These are phyloP conservation scores for Triplophysa dalaica DNA, from an alignment of 2,113 vertebrate species.

Conservation along the genomic window DNA sequence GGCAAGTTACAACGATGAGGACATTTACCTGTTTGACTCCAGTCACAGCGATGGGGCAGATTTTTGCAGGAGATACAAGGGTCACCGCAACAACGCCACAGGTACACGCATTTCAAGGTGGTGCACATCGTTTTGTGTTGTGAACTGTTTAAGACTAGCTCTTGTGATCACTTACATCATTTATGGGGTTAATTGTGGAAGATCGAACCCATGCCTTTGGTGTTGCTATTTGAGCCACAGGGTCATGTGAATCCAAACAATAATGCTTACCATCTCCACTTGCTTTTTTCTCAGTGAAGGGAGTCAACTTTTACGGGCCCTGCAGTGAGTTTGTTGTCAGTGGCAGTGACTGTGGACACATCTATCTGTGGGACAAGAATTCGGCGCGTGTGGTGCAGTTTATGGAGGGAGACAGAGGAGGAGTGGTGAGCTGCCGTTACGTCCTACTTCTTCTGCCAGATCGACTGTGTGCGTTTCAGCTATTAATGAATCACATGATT, in stretches of 20 bases:
- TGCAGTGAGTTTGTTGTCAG: conserved; percentile 91
- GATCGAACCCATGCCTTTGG: too few species aligned
- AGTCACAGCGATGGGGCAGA: conserved; percentile 91
- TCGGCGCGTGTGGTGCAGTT: conserved; percentile 94
- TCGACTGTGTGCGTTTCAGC: not conserved
- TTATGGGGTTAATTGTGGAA: not conserved
- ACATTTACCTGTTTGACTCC: conserved; percentile 94
- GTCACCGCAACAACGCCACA: conserved; percentile 92
- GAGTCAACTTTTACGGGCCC: conserved; percentile 91
- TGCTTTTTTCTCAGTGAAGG: conserved; percentile 81
- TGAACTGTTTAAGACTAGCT: not conserved
- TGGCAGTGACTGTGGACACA: conserved; percentile 92
- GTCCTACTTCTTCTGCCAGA: not conserved
- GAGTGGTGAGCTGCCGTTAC: conserved; percentile 82
- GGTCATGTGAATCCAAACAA: too few species aligned
- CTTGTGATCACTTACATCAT: not conserved
- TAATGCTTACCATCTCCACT: not conserved
- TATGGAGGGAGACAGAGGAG: conserved; percentile 91
- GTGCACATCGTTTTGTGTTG: not conserved
- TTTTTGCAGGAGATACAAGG: conserved; percentile 87
- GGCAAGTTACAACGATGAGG: conserved; percentile 94
- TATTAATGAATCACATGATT: too few species aligned
- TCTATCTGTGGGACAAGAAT: conserved; percentile 93
- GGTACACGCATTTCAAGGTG: conserved; percentile 67
- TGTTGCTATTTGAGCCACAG: too few species aligned